These are phyloP conservation scores for Hyla sarda DNA, from an alignment of 2,113 vertebrate genomes.

Conservation along the genomic window DNA sequence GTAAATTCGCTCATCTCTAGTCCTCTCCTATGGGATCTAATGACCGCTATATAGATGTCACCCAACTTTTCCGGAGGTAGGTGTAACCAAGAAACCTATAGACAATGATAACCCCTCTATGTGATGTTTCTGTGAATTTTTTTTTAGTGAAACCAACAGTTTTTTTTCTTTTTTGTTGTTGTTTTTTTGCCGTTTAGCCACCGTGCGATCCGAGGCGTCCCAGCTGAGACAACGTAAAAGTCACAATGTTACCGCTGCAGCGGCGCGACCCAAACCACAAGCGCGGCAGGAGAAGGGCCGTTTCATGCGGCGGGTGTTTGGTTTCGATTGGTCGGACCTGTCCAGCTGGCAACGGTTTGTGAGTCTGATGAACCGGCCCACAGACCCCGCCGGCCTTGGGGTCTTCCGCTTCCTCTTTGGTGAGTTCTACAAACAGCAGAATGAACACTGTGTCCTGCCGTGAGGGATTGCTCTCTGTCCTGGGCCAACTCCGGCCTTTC, in stretches of 20 bases:
- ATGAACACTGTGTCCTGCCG: not conserved
- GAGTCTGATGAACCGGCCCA: constrained; percentile 82
- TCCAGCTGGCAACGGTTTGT: constrained; percentile 80
- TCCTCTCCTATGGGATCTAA: too few relatives aligned
- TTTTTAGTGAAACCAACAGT: too few relatives aligned
- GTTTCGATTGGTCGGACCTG: constrained; percentile 81
- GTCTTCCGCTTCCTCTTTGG: constrained; percentile 89
- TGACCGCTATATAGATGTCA: too few relatives aligned
- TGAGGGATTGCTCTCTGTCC: not conserved
- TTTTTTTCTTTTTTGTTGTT: too few relatives aligned
- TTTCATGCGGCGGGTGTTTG: constrained; percentile 78
- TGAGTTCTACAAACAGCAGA: constrained; percentile 64
- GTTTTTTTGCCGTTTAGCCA: constrained; percentile 11
- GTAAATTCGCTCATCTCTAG: too few relatives aligned
- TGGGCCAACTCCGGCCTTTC: not conserved
- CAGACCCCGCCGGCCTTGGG: constrained; percentile 83
- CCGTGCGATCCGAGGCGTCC: constrained; percentile 11
- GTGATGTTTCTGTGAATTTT: too few relatives aligned
- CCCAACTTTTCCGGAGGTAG: too few relatives aligned
- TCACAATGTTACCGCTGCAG: not conserved
- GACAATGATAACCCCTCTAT: too few relatives aligned
- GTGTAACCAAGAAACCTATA: too few relatives aligned
- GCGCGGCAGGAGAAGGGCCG: constrained; percentile 31
- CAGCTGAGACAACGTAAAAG: constrained; percentile 27
- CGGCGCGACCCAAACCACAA: not conserved